Base-by-base conservation (phyloP, 2,113 vertebrate genomes). In the Aythya baeri region DNA sequence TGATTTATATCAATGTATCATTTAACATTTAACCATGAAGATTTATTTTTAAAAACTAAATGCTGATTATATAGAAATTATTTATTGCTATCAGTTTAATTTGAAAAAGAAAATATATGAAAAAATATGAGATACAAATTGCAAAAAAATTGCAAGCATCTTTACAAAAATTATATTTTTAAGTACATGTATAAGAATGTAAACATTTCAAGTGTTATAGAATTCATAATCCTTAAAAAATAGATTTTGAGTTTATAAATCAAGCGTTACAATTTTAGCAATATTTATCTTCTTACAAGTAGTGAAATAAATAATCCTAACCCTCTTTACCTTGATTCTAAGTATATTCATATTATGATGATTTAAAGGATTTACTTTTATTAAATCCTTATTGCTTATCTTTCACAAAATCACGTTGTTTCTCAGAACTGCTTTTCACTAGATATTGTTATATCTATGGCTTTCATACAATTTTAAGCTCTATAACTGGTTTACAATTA, bases 21-120 rank as follows among this genome's bases (percentile, higher is more conserved):
- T 22, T 23, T 23, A 22, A 22, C 6, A 17, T 0, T 0, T 72
- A 32, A 54, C 13, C 17, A 49, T 3, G 8, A 67, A 58, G 7
- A 61, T 46, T 82, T 90, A 17, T 50, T 71, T 52, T 78, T 54
- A 46, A 70, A 82, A 75, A 23, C 21, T 44, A 68, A 62, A 49
- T 23, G 7, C 6, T 82, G 7, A 32, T 75, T n/a, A 72, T 1
- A 13, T 57, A 38, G 8, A 11, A 14, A 27, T 49, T 17, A n/a
- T 31, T 89, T 62, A 38, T 83, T 86, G 25, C 1, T 21, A 31
- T 1, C 14, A 18, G 12, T 55, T 63, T 67, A 23, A 77, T 77
- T 27, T 54, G 6, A 74, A 65, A 86, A 34, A 1, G 11, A 36
- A 71, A 68, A 13, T 1, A 31, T 38, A 18, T 58, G 8, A 63